Evolutionary conservation across 2,797 vertebrate genomes (phyloP).

Genomic region (Fistularia tabacaria): DNA sequence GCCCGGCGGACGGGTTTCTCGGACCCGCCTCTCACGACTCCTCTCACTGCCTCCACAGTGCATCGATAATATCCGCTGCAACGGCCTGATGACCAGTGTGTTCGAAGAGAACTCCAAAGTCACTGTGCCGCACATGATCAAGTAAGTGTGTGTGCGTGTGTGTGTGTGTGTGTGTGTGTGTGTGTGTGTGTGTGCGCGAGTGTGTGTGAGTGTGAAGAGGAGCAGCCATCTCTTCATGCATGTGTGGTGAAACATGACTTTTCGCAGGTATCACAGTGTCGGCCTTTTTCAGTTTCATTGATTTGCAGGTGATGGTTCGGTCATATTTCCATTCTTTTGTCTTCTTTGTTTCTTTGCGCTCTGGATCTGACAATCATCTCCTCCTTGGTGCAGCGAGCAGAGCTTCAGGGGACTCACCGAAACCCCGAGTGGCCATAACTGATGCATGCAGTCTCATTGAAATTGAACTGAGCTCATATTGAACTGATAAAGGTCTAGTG

Average conservation of each 20-base stretch:
- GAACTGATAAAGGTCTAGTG: too few relatives aligned
- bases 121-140: constrained; percentile 97
- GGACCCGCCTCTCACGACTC: neutral
- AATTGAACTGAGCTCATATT: too few relatives aligned
- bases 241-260: constrained; percentile 19
- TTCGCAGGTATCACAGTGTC: constrained; percentile 16
- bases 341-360: constrained; percentile 21
- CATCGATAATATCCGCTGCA: constrained; percentile 97
- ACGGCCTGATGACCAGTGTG: constrained; percentile 97
- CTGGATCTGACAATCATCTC: neutral
- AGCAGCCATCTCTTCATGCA: constrained; percentile 36
- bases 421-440: too few relatives aligned
- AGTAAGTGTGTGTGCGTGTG: constrained; percentile 77
- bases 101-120: constrained; percentile 99
- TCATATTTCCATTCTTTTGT: constrained; percentile 25
- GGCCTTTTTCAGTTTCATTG: constrained; percentile 11
- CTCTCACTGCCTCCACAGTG: constrained; percentile 73
- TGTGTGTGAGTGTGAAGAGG: constrained; percentile 43
- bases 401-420: too few relatives aligned
- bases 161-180: too few relatives aligned
- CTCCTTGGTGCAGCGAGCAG: too few relatives aligned
- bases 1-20: too few relatives aligned
- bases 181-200: neutral
- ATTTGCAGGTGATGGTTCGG: constrained; percentile 14
- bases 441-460: too few relatives aligned